Percentiles rank a stretch among this genome's conserved stretches.
phyloP scores from a whole-genome alignment of 2,888 invertebrate species.

The Hydriomena furcata region DNA sequence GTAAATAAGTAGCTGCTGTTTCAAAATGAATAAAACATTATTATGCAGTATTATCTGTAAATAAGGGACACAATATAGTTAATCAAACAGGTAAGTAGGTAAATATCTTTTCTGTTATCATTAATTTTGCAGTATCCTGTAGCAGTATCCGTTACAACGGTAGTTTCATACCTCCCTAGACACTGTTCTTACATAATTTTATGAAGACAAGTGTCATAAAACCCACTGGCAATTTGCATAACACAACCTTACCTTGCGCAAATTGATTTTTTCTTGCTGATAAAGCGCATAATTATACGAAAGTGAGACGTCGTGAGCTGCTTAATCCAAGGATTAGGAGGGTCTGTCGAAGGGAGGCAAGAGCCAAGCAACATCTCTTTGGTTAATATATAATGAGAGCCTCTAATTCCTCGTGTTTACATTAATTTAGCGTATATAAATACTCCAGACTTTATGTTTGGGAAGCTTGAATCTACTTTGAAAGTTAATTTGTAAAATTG shows the following conservation, averaged over 20 bases:
- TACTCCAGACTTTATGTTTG: slow-evolving; percentile 31
- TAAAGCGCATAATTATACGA: slow-evolving; percentile 75
- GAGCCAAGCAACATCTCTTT: slow-evolving; percentile 64
- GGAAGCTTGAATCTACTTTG: slow-evolving; percentile 23
- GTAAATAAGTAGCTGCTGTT: no score
- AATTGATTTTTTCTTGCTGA: slow-evolving; percentile 68
- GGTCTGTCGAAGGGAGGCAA: slow-evolving; percentile 68
- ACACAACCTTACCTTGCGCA: slow-evolving; percentile 40
- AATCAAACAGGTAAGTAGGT: no score
- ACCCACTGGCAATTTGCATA: slow-evolving; percentile 32
- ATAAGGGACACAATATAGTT: neutral
- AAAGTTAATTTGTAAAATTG: slow-evolving; percentile 26
- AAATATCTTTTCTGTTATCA: neutral
- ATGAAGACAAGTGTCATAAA: slow-evolving; percentile 28
- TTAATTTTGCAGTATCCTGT: neutral
- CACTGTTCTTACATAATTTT: slow-evolving; percentile 18
- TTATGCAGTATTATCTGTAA: no score
- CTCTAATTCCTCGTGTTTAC: slow-evolving; percentile 71
- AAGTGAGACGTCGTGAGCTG: slow-evolving; percentile 63
- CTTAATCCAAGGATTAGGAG: slow-evolving; percentile 71
- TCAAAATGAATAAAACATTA: no score
- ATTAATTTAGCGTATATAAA: slow-evolving; percentile 68
- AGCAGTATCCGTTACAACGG: slow-evolving; percentile 5
- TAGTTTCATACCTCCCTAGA: slow-evolving; percentile 1
- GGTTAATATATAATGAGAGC: slow-evolving; percentile 78